Conservation (phyloP, 1,140 invertebrate genomes). For the Rhopalosiphum padi region DNA sequence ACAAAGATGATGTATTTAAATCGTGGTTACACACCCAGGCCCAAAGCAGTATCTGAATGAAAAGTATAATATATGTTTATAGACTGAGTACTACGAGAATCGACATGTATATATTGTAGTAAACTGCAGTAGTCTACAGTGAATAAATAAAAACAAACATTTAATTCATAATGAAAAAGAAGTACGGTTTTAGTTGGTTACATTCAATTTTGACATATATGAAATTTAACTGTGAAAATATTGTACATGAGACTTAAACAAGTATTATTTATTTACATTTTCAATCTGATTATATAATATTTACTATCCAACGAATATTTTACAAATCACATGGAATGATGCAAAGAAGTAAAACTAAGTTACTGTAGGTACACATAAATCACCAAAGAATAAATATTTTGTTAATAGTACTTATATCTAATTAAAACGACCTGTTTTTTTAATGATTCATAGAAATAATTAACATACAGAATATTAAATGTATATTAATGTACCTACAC, state of each 20-base stretch:
- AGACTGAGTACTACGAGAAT: background rate
- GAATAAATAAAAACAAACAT: background rate
- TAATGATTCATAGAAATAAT: background rate
- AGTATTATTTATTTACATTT: background rate
- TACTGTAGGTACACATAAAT: background rate
- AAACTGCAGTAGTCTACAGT: background rate
- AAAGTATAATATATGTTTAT: background rate
- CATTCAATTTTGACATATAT: background rate
- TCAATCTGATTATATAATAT: background rate
- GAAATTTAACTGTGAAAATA: background rate
- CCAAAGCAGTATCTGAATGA: background rate
- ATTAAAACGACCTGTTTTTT: background rate
- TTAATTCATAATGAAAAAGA: background rate
- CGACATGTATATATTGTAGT: background rate
- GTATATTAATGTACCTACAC: too few relatives aligned
- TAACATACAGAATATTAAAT: background rate
- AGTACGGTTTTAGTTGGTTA: background rate
- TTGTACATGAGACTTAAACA: background rate
- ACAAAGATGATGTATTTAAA: conserved; percentile 34
- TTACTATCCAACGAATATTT: background rate
- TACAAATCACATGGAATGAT: background rate
- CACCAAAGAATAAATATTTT: background rate
- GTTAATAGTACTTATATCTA: background rate
- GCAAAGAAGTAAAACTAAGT: background rate
- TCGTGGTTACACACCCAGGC: conserved; percentile 7